Conservation (phyloP, 2,888 invertebrate genomes). For the Cataglyphis rosenhaueri region DNA sequence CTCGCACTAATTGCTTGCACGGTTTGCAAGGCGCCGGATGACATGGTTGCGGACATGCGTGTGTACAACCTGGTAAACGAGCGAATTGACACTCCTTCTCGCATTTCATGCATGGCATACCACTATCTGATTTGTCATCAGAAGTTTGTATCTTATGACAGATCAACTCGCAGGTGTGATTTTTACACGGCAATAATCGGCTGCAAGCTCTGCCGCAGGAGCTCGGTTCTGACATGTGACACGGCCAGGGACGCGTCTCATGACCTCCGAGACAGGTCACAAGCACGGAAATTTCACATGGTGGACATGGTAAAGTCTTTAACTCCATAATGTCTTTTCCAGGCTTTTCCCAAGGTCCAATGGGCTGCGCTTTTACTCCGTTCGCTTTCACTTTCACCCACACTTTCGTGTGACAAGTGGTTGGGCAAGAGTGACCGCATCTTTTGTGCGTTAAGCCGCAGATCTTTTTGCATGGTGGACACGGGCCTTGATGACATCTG, state of each 20-base stretch:
- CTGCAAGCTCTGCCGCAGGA: slow-evolving; percentile 94
- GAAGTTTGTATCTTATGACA: slow-evolving; percentile 90
- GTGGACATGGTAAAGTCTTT: slow-evolving; percentile 89
- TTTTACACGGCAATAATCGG: slow-evolving; percentile 90
- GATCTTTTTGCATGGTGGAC: slow-evolving; percentile 92
- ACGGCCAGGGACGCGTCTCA: slow-evolving; percentile 89
- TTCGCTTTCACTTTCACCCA: slow-evolving; percentile 89
- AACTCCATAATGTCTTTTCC: slow-evolving; percentile 84
- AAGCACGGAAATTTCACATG: slow-evolving; percentile 90
- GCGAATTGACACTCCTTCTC: slow-evolving; percentile 88
- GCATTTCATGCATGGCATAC: slow-evolving; percentile 87
- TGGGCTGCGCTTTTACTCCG: slow-evolving; percentile 87
- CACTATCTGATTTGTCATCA: slow-evolving; percentile 41
- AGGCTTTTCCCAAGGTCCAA: slow-evolving; percentile 89
- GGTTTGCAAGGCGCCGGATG: slow-evolving; percentile 92
- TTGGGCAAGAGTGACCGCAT: slow-evolving; percentile 91
- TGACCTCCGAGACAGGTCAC: slow-evolving; percentile 91
- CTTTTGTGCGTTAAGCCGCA: slow-evolving; percentile 88
- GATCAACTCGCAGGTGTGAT: slow-evolving; percentile 90
- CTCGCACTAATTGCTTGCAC: slow-evolving; percentile 90
- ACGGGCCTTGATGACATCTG: slow-evolving; percentile 93
- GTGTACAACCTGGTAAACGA: slow-evolving; percentile 91
- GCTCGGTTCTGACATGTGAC: slow-evolving; percentile 89
- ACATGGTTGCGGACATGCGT: slow-evolving; percentile 90
- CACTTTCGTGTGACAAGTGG: slow-evolving; percentile 92